phyloP scores from a whole-genome alignment of 2,113 vertebrate genomes.

The Candoia aspera region DNA sequence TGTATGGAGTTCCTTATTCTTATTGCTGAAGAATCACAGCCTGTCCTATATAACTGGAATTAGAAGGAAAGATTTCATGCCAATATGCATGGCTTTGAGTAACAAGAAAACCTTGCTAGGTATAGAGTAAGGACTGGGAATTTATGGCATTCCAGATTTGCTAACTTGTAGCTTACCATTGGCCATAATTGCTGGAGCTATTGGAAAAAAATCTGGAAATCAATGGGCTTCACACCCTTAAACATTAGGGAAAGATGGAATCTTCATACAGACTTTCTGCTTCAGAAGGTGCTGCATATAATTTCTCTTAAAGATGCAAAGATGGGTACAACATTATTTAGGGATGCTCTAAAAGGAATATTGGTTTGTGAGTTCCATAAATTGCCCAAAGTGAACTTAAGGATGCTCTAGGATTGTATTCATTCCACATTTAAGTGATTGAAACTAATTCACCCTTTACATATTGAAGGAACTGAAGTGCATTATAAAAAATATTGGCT shows the following conservation, averaged over 20 bases:
- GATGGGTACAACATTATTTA: not conserved
- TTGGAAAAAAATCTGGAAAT: not conserved
- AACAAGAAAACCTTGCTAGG: not conserved
- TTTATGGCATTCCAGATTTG: not conserved
- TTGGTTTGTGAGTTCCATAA: not conserved
- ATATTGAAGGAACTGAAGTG: not conserved
- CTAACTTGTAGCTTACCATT: not conserved
- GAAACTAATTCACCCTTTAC: not conserved
- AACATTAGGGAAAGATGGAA: not conserved
- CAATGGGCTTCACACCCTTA: not conserved
- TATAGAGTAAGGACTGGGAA: not conserved
- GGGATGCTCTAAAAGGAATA: not conserved
- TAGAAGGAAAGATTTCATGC: not conserved
- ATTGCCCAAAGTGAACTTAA: not conserved
- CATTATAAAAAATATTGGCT: not conserved
- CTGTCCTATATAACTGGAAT: not conserved
- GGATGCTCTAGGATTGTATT: not conserved
- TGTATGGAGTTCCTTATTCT: not conserved
- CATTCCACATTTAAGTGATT: not conserved
- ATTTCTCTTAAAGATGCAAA: not conserved
- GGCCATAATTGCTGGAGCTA: not conserved
- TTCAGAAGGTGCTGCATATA: not conserved
- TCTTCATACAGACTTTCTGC: not conserved
- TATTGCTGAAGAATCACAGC: not conserved
- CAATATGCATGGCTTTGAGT: not conserved